Evolutionary conservation across 2,113 vertebrate species (phyloP).

Genomic region (Dasypus novemcinctus): DNA sequence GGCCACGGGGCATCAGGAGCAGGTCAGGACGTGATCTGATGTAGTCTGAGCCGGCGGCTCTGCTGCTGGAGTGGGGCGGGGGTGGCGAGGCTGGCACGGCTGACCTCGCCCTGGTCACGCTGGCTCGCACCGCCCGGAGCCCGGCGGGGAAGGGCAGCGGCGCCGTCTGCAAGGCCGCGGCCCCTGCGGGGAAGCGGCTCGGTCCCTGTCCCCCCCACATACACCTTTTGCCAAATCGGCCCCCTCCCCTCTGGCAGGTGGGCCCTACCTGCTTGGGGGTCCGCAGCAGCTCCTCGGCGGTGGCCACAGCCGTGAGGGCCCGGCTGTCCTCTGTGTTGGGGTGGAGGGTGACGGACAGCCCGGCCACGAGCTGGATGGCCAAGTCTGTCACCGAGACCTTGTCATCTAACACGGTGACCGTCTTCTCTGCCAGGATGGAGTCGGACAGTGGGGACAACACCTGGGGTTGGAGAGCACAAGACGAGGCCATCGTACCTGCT

Average conservation of each 20-base stretch:
- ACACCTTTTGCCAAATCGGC: fast-evolving
- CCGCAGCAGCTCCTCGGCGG: constrained; percentile 92
- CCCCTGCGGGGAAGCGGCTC: neutral
- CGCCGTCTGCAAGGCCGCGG: neutral
- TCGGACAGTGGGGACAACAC: constrained; percentile 96
- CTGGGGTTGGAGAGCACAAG: constrained; percentile 74
- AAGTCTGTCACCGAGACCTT: constrained; percentile 95
- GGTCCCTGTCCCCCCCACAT: fast-evolving
- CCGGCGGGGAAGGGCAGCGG: fast-evolving
- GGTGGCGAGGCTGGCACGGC: neutral
- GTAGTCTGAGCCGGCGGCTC: neutral
- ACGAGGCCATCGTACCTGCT: fast-evolving
- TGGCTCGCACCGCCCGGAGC: neutral
- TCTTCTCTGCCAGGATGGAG: constrained; percentile 97
- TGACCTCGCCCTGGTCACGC: too few relatives aligned
- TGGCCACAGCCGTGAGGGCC: constrained; percentile 89
- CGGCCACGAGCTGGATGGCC: constrained; percentile 94
- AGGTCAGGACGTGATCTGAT: neutral
- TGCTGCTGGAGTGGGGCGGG: neutral
- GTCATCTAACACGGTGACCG: constrained; percentile 94
- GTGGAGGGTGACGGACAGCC: constrained; percentile 91
- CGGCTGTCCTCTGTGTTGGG: constrained; percentile 87
- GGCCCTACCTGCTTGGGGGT: constrained; percentile 91
- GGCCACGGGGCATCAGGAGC: neutral
- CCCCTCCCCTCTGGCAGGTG: fast-evolving